Evolutionary conservation across 2,113 vertebrate genomes (phyloP).

Genomic region (Tympanuchus pallidicinctus): DNA sequence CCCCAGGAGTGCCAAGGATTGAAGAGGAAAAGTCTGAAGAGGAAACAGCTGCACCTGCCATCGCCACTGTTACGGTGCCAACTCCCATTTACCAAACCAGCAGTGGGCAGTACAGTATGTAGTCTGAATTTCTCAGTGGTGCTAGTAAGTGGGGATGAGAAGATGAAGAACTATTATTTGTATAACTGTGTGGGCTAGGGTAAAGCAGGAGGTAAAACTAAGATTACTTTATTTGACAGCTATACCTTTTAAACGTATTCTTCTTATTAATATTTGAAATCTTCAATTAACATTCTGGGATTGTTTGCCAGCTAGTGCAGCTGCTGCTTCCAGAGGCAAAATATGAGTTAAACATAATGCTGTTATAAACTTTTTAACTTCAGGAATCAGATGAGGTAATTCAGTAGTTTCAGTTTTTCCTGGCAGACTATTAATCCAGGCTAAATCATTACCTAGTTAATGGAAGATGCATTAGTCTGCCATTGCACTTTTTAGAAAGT

Average conservation of each 20-base stretch:
- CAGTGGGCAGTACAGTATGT: constrained; percentile 98
- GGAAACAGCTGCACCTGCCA: constrained; percentile 90
- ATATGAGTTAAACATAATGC: not conserved
- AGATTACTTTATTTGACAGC: not conserved
- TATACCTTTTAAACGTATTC: not conserved
- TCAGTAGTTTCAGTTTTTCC: not conserved
- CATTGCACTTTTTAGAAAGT: not conserved
- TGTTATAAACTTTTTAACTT: not conserved
- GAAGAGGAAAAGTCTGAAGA: constrained; percentile 99
- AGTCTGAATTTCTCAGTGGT: constrained; percentile 66
- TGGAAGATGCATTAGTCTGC: not conserved
- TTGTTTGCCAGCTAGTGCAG: not conserved
- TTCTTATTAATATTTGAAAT: not conserved
- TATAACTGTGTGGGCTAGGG: constrained; percentile 13
- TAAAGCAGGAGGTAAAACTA: constrained; percentile 32
- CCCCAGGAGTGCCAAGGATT: constrained; percentile 93
- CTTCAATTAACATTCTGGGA: not conserved
- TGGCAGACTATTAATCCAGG: not conserved
- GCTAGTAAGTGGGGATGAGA: constrained; percentile 54
- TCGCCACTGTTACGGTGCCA: constrained; percentile 97
- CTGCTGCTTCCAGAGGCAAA: not conserved
- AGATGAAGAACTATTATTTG: constrained; percentile 30
- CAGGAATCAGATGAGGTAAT: not conserved
- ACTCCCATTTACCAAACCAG: constrained; percentile 99
- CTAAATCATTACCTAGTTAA: not conserved